Evolutionary conservation across 2,888 invertebrate species (phyloP).

Genomic region (Eustalomyia histrio): DNA sequence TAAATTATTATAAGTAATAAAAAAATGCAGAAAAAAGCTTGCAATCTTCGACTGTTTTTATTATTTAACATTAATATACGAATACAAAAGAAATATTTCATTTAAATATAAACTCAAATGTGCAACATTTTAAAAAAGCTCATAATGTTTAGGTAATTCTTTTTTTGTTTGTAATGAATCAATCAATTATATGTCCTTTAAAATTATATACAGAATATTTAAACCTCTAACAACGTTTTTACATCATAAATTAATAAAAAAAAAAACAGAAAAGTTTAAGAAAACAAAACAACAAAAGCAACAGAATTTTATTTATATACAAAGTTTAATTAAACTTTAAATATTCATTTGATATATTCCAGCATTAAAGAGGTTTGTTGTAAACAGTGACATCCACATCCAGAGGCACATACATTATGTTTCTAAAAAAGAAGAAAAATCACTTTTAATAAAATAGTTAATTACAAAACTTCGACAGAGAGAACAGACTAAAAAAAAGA

Average conservation of each 20-base stretch:
- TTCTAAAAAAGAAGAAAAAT: constrained; percentile 75
- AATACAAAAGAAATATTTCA: constrained; percentile 7
- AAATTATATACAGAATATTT: constrained; percentile 25
- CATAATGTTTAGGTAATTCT: constrained; percentile 40
- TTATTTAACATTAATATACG: not conserved
- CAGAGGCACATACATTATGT: constrained; percentile 91
- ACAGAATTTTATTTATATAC: not conserved
- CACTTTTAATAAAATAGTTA: no score
- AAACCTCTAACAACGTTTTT: not conserved
- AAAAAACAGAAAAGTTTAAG: constrained; percentile 14
- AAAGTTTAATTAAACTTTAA: not conserved
- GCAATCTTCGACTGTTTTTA: constrained; percentile 24
- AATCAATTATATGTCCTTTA: constrained; percentile 42
- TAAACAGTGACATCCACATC: constrained; percentile 95
- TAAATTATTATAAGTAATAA: constrained; percentile 31
- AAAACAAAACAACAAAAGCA: constrained; percentile 19
- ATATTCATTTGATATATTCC: constrained; percentile 66
- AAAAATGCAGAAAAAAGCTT: constrained; percentile 18
- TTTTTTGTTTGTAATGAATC: constrained; percentile 31
- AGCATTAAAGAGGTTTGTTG: constrained; percentile 82
- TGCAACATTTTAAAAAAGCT: constrained; percentile 55
- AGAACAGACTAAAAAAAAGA: no score
- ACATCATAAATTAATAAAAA: constrained; percentile 12
- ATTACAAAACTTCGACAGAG: no score
- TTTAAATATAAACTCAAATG: constrained; percentile 42